Evolutionary conservation across 2,113 vertebrate species (phyloP).

Genomic region (Pao palembangensis): DNA sequence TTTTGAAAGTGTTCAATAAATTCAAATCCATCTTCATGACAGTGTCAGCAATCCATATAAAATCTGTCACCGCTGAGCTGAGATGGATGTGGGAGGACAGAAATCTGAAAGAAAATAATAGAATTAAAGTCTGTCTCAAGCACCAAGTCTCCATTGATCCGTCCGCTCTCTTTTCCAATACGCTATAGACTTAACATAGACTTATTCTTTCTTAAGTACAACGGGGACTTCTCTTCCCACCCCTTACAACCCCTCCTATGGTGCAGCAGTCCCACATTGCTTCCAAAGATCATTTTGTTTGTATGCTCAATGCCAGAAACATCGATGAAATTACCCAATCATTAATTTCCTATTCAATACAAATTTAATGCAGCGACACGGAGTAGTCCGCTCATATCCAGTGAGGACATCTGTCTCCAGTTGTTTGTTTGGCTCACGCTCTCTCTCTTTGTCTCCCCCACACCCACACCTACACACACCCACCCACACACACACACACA

Average conservation of each 20-base stretch:
- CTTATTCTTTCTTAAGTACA: conserved; percentile 73
- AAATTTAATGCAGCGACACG: conserved; percentile 68
- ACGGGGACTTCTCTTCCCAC: conserved; percentile 36
- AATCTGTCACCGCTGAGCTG: conserved; percentile 57
- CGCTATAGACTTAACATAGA: conserved; percentile 66
- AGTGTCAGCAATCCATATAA: conserved; percentile 60
- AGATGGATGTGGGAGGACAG: conserved; percentile 58
- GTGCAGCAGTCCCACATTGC: conserved; percentile 58
- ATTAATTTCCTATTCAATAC: conserved; percentile 71
- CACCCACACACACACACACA: conserved; percentile 10
- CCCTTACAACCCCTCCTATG: conserved; percentile 20
- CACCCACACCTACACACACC: conserved; percentile 18
- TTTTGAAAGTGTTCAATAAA: conserved; percentile 62
- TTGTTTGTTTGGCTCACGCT: conserved; percentile 48
- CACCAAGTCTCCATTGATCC: conserved; percentile 58
- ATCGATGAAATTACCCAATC: conserved; percentile 71
- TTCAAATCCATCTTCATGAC: conserved; percentile 63
- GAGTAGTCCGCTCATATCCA: conserved; percentile 69
- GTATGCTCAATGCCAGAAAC: conserved; percentile 69
- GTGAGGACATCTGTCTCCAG: conserved; percentile 62
- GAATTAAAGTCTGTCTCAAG: conserved; percentile 61
- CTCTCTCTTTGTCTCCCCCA: not conserved
- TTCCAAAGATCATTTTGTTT: conserved; percentile 75
- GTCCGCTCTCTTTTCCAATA: conserved; percentile 56
- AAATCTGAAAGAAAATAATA: conserved; percentile 65